Evolutionary conservation across 2,113 vertebrate genomes (phyloP), one percentile per base, ranked within the genome.

Genomic region (Scartelaos histophorus): DNA sequence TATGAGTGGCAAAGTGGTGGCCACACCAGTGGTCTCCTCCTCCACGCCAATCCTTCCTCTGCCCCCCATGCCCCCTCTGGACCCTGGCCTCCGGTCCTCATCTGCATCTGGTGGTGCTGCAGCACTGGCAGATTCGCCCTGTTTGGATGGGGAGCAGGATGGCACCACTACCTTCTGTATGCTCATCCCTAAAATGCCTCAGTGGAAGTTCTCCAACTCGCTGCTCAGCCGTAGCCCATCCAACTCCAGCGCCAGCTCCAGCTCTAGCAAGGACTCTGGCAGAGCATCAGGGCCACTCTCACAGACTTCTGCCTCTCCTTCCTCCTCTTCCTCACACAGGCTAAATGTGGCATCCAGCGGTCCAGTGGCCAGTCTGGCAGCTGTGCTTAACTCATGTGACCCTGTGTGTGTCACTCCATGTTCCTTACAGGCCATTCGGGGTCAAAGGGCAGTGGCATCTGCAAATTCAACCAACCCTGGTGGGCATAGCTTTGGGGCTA

Each of bases 161-260:
- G 91, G 89, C 60, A 92, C 93, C 81, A 97, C 96, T 78, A 98
- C 96, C 72, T 97, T 98, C 89, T 98, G 96, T 91, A 96, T 95
- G 92, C 93, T 98, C 77, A 95, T 98, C 78, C 96, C 96, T 19
- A 95, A 88, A 82, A 96, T 97, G 94, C 95, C 96, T 72, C 96
- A 95, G 66, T 97, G 96, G 96, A 98, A 98, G 92, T 96, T 97
- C 88, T 94, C 94, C 49, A 94, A 95, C 67, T 93, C 95, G 7
- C 93, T 96, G 82, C 94, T 97, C 78, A 95, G 95, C 84, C 92
- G 96, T 53, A 94, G 95, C 78, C 95, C 95, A 0, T 94, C 95
- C n/a, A 94, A 92, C 67, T 91, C 94, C 78, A 93, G 91, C 84
- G 92, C 92, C 49, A 90, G 93, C 81, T 94, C 95, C 0, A 87